Percentiles rank a stretch among this genome's conserved stretches.
These are phyloP conservation scores for Spea hammondii DNA, from an alignment of 2,797 vertebrate genomes.

Conservation along the genomic window DNA sequence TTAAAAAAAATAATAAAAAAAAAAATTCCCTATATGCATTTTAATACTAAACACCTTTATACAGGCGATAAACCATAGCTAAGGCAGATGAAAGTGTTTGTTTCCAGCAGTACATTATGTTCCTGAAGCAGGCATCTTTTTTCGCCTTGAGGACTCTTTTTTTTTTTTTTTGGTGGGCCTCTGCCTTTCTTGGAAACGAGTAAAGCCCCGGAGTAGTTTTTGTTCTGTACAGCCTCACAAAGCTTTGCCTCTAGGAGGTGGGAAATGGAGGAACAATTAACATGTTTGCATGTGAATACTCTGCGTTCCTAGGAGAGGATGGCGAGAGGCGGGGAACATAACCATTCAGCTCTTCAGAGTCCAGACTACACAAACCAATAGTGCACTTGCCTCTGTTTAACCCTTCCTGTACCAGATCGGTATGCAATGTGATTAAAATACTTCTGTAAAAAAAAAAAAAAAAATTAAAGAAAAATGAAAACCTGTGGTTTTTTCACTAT, in stretches of 20 bases:
- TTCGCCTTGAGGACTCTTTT: background rate
- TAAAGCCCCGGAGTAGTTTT: conserved; percentile 45
- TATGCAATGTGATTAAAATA: too few species aligned
- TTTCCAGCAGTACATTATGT: too few species aligned
- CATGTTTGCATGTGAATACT: conserved; percentile 63
- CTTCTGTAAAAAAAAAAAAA: too few species aligned
- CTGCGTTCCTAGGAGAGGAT: conserved; percentile 60
- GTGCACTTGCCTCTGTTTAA: background rate
- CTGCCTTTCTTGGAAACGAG: conserved; percentile 38
- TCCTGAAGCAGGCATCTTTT: conserved; percentile 10
- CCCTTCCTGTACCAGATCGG: too few species aligned
- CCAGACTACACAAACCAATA: conserved; percentile 61
- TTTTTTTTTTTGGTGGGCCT: conserved; percentile 28
- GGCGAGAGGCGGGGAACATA: conserved; percentile 48
- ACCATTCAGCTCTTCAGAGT: conserved; percentile 51
- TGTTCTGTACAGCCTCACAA: conserved; percentile 38
- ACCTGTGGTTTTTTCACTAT: too few species aligned
- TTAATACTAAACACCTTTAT: too few species aligned
- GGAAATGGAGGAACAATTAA: conserved; percentile 45
- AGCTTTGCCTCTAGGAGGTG: conserved; percentile 49
- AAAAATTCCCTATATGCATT: too few species aligned
- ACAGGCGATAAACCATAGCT: too few species aligned
- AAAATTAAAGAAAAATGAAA: too few species aligned
- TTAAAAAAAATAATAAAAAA: too few species aligned
- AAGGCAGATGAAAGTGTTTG: too few species aligned